phyloP scores from a whole-genome alignment of 2,797 vertebrate species.

The Sebastes alutus region DNA sequence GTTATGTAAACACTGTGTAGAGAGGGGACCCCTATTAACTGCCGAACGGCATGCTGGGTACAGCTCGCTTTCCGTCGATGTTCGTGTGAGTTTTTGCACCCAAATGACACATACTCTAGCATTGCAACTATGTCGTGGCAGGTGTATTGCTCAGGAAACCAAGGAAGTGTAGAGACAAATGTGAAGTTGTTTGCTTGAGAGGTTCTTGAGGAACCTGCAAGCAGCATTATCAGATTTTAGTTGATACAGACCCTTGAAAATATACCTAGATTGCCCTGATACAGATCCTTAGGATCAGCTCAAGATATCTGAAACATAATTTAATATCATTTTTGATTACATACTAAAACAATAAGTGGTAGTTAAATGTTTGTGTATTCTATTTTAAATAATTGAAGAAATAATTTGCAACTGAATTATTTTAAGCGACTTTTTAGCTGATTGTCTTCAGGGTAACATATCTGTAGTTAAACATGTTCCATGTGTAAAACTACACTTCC shows the following conservation, averaged over 20 bases:
- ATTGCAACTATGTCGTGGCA: no score
- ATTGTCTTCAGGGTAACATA: background rate
- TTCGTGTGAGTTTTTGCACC: background rate
- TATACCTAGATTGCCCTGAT: no score
- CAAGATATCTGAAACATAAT: no score
- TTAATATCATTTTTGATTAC: no score
- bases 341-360: background rate
- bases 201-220: background rate
- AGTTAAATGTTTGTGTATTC: background rate
- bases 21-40: no score
- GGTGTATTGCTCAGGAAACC: background rate
- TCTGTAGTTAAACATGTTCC: background rate
- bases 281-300: no score
- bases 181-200: background rate
- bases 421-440: background rate
- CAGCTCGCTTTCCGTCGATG: background rate
- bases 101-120: background rate
- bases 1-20: background rate
- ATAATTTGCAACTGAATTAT: background rate
- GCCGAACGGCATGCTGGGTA: background rate
- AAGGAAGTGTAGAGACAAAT: background rate
- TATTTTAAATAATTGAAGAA: background rate
- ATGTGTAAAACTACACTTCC: slow-evolving; percentile 5
- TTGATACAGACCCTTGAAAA: no score
- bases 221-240: background rate